Conservation (phyloP, 2,113 vertebrate species). For the Nicator chloris region DNA sequence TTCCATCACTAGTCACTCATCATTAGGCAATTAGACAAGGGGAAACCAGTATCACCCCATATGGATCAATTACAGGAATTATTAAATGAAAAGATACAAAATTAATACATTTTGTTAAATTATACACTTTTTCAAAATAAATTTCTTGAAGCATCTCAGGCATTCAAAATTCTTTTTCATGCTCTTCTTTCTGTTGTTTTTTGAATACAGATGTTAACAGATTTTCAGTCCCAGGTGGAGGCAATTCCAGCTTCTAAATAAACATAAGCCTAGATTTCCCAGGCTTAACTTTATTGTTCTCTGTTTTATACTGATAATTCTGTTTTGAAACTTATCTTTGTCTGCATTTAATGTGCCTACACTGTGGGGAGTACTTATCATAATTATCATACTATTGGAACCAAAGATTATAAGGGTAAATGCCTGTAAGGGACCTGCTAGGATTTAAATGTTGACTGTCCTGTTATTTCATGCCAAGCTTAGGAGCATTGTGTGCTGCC, state of each 20-base stretch:
- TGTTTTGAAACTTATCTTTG: not conserved
- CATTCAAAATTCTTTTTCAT: not conserved
- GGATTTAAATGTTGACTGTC: not conserved
- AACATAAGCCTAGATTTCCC: not conserved
- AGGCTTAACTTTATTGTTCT: not conserved
- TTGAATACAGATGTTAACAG: not conserved
- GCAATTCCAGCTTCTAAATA: not conserved
- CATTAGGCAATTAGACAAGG: not conserved
- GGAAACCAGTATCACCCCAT: not conserved
- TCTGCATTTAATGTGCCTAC: not conserved
- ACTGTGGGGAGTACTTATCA: not conserved
- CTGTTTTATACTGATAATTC: not conserved
- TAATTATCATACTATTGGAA: slow-evolving; percentile 8
- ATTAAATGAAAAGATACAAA: not conserved
- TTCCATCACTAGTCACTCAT: not conserved
- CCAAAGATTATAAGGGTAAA: slow-evolving; percentile 23
- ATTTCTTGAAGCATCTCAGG: not conserved
- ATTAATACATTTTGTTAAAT: not conserved
- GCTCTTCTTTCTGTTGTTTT: not conserved
- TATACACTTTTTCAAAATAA: not conserved
- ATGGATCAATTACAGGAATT: not conserved
- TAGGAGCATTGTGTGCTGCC: not conserved
- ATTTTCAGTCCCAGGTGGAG: not conserved
- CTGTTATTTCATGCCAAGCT: not conserved
- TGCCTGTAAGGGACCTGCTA: not conserved